phyloP scores from a whole-genome alignment of 2,113 vertebrate species.

The Coptodon bakossiorum region DNA sequence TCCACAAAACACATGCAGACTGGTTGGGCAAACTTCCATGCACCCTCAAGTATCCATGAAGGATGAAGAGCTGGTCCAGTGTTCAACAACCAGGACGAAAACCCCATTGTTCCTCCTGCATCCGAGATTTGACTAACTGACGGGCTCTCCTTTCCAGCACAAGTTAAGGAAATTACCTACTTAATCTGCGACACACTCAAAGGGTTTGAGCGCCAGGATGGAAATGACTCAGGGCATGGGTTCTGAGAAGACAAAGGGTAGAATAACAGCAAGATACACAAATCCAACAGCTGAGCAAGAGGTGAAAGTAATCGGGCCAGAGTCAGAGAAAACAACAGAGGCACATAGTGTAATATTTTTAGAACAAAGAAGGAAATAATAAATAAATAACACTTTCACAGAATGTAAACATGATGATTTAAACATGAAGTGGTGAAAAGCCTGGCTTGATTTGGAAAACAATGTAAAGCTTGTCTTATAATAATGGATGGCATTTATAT shows the following conservation, averaged over 20 bases:
- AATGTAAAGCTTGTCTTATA: too few relatives aligned
- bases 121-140: not conserved
- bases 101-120: not conserved
- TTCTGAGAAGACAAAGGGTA: not conserved
- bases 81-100: not conserved
- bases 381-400: too few relatives aligned
- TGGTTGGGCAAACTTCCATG: not conserved
- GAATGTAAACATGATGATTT: too few relatives aligned
- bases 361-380: not conserved
- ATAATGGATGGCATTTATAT: too few relatives aligned
- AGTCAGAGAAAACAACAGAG: not conserved
- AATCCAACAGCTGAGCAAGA: not conserved
- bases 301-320: not conserved
- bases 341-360: not conserved
- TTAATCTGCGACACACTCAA: not conserved
- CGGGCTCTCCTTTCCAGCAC: not conserved
- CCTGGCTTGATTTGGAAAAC: too few relatives aligned
- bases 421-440: too few relatives aligned
- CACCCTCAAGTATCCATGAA: accelerated
- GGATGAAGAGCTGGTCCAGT: not conserved
- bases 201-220: not conserved
- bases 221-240: not conserved
- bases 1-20: not conserved
- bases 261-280: not conserved
- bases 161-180: not conserved